Evolutionary conservation across 2,113 vertebrate genomes (phyloP), one percentile per base, ranked within the genome.

Genomic region (Corydoras sp.): DNA sequence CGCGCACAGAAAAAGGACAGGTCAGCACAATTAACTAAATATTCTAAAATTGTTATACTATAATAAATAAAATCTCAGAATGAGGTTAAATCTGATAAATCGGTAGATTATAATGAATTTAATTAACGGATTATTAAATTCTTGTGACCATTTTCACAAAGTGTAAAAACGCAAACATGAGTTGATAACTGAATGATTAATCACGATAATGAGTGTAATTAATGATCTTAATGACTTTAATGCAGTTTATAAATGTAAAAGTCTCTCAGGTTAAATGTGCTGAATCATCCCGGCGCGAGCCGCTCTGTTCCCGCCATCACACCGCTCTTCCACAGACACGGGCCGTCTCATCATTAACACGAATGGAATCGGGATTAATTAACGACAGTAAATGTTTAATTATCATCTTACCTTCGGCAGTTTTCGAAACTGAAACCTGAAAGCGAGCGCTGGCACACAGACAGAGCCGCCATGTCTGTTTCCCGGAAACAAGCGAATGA

Each of bases 391-490:
- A 18, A 2, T 15, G 7, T 3, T 3, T 14, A 48, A 65, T 14
- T 18, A 43, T 18, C 31, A 9, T 50, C 79, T 81, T 77, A 96
- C 95, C 94, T 92, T 76, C 90, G 91, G 13, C 92, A 94, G 67
- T 96, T 94, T 58, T 92, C 92, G 86, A 98, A 98, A 83, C 88
- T 89, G 86, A 98, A 97, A 61, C 95, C 95, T 2, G 90, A 89
- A 24, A 73, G 10, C 0, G 83, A 85, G 0, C 83, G 64, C 68
- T 79, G 63, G 6, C 62, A 83, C 29, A 92, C 85, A 0, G 90
- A 87, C 13, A 92, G 75, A 0, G 92, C 84, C 86, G 94, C 92
- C 94, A 95, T 95, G 72, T 86, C 60, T 55, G 76, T 66, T 89
- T 88, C 86, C 87, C 73, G 88, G 88, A 89, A 88, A 68, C 35